These are phyloP conservation scores for Notolepis coatsorum DNA, from an alignment of 2,797 vertebrate genomes.

Conservation along the genomic window DNA sequence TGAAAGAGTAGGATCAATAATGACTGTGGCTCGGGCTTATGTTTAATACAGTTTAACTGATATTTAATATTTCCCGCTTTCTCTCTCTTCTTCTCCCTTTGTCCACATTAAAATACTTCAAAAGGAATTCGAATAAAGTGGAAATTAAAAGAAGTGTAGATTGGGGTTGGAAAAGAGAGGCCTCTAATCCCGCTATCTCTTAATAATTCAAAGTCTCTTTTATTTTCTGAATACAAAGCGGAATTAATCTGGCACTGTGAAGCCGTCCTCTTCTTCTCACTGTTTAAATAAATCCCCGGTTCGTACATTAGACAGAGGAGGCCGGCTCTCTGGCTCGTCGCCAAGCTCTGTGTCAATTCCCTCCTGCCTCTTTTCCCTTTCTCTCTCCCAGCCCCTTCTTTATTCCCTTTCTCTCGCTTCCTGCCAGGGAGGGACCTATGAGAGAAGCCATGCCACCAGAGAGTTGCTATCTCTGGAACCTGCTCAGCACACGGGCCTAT, in stretches of 20 bases:
- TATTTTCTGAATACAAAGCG: slow-evolving; percentile 98
- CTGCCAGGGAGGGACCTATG: slow-evolving; percentile 82
- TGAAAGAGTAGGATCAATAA: slow-evolving; percentile 83
- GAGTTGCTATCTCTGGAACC: slow-evolving; percentile 85
- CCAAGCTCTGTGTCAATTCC: slow-evolving; percentile 86
- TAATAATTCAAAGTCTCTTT: slow-evolving; percentile 99
- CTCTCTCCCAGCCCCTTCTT: slow-evolving; percentile 77
- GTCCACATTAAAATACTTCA: slow-evolving; percentile 99
- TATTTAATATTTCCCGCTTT: slow-evolving; percentile 99
- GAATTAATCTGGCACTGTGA: slow-evolving; percentile 99
- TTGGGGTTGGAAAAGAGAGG: slow-evolving; percentile 95
- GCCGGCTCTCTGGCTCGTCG: slow-evolving; percentile 85
- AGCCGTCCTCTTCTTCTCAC: slow-evolving; percentile 95
- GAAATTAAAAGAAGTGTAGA: slow-evolving; percentile 99
- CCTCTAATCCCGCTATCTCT: slow-evolving; percentile 99
- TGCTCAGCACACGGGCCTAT: slow-evolving; percentile 81
- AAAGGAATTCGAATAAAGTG: slow-evolving; percentile 99
- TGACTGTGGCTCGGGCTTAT: slow-evolving; percentile 87
- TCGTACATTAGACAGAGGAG: slow-evolving; percentile 89
- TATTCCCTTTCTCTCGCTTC: slow-evolving; percentile 75
- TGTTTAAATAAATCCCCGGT: slow-evolving; percentile 96
- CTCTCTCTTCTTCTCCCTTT: slow-evolving; percentile 96
- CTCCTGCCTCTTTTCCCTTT: slow-evolving; percentile 80
- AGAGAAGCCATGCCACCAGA: slow-evolving; percentile 79
- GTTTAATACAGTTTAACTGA: slow-evolving; percentile 98